These are phyloP conservation scores for Habropoda laboriosa DNA, from an alignment of 1,140 invertebrate genomes.

Conservation along the genomic window DNA sequence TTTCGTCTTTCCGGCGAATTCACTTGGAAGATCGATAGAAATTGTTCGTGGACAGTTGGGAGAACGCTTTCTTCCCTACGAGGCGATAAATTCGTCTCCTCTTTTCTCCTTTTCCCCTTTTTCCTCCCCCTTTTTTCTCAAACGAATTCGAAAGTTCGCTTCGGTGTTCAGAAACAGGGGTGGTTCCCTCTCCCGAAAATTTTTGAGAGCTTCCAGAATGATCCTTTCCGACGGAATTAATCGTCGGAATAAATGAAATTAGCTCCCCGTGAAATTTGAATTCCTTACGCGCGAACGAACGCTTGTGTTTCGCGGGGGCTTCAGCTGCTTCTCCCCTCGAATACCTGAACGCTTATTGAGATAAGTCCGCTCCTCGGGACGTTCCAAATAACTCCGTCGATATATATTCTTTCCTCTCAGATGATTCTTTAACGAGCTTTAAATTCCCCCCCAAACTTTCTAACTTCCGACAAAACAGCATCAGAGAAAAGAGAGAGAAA, in stretches of 20 bases:
- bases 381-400: not conserved
- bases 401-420: not conserved
- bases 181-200: slow-evolving; percentile 32
- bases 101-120: not conserved
- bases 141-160: slow-evolving; percentile 18
- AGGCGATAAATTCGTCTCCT: slow-evolving; percentile 50
- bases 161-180: slow-evolving; percentile 42
- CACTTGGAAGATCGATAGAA: not conserved
- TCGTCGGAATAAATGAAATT: slow-evolving; percentile 5
- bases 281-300: not conserved
- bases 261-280: not conserved
- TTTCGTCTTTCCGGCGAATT: not conserved
- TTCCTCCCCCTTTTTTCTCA: not conserved
- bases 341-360: not conserved
- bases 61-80: slow-evolving; percentile 52
- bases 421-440: not conserved
- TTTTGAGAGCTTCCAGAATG: slow-evolving; percentile 54
- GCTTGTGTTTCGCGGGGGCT: slow-evolving; percentile 12
- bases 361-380: not conserved
- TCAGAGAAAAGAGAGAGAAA: too few relatives aligned
- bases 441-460: too few relatives aligned
- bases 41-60: slow-evolving; percentile 12
- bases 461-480: too few relatives aligned
- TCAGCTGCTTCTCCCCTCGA: not conserved
- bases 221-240: slow-evolving; percentile 5